Percentiles rank a stretch among this genome's conserved stretches.
Evolutionary conservation across 2,797 vertebrate species (phyloP).

Genomic region (Aulostomus chinensis): DNA sequence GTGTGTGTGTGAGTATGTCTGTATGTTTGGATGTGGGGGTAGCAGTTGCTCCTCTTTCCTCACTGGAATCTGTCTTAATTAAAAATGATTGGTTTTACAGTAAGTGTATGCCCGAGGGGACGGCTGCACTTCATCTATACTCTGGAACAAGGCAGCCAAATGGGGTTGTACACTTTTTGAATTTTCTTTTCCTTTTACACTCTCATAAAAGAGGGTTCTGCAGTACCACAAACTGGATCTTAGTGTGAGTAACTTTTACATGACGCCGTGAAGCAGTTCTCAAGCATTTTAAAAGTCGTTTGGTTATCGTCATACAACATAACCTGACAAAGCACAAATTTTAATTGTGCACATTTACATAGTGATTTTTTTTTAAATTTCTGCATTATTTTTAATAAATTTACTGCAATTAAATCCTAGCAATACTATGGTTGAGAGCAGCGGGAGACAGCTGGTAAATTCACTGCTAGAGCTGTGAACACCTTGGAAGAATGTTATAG

Average conservation of each 20-base stretch:
- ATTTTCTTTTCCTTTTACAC: not conserved
- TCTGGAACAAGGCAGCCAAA: conserved; percentile 12
- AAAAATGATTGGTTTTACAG: conserved; percentile 67
- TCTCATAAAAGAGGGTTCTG: not conserved
- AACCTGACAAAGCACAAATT: no score
- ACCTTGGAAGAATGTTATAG: no score
- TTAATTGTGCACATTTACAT: no score
- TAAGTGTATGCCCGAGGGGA: conserved; percentile 52
- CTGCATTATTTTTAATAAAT: no score
- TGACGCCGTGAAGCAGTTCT: not conserved
- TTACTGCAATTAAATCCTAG: no score
- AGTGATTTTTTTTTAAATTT: no score
- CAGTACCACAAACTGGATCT: no score
- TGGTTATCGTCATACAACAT: no score
- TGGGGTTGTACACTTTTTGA: not conserved
- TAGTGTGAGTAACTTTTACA: not conserved
- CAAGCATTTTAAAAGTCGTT: no score
- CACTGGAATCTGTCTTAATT: conserved; percentile 72
- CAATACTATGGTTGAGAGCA: no score
- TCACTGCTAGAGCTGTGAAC: no score
- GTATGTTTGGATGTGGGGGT: conserved; percentile 16
- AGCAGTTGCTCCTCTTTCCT: conserved; percentile 62
- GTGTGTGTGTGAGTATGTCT: conserved; percentile 14
- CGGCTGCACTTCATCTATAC: conserved; percentile 51
- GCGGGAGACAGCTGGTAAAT: no score